These are phyloP conservation scores for Rhabdornis inornatus DNA, from an alignment of 2,113 vertebrate genomes.

Conservation along the genomic window DNA sequence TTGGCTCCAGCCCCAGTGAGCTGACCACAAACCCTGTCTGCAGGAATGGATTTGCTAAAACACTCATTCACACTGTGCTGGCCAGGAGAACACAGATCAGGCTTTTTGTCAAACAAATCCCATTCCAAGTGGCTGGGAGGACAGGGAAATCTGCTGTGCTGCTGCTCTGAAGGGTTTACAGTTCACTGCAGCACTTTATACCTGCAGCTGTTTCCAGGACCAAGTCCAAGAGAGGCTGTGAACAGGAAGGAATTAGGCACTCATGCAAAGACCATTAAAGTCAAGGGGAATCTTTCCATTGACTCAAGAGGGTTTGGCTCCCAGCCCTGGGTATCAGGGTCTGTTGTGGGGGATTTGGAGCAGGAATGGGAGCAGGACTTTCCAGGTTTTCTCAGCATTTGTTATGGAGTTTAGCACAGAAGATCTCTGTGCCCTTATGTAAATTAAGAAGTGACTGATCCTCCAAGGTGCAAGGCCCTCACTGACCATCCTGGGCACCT, in stretches of 20 bases:
- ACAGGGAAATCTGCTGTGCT: neutral
- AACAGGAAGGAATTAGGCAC: conserved; percentile 38
- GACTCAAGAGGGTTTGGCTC: neutral
- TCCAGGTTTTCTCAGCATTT: neutral
- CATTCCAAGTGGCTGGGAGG: conserved; percentile 4
- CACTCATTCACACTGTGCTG: conserved; percentile 28
- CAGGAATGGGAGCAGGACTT: neutral
- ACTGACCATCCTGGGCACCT: too few species aligned
- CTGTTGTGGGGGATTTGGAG: neutral
- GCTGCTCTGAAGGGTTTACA: neutral
- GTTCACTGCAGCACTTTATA: neutral
- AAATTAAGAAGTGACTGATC: neutral
- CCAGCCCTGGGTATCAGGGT: neutral
- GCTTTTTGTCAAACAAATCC: conserved; percentile 4
- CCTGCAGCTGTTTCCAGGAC: conserved; percentile 19
- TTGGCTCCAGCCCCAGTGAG: neutral
- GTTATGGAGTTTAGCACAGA: neutral
- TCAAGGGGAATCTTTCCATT: conserved; percentile 34
- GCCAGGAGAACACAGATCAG: neutral
- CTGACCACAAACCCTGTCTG: conserved; percentile 1
- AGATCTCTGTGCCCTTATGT: neutral
- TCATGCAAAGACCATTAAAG: conserved; percentile 30
- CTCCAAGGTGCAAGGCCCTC: neutral
- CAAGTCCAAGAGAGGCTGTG: neutral
- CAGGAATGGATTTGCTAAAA: neutral